A percentile compares a stretch with the other conserved stretches of the same genome.
Conservation (phyloP, 2,797 vertebrate genomes). For the Pseudochirops cupreus region DNA sequence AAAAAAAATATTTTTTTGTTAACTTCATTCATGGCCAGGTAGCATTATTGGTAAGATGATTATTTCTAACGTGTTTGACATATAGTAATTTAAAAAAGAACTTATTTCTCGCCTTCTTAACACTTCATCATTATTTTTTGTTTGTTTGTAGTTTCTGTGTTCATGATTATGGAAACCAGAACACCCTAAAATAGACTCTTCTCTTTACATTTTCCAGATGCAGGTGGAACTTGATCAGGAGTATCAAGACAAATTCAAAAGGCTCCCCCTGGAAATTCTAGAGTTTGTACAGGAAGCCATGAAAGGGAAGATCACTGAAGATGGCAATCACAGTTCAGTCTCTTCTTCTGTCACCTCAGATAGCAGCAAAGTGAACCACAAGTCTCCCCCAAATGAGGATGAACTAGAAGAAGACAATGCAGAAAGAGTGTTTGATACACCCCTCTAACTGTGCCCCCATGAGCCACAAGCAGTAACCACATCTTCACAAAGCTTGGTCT, state of each 20-base stretch:
- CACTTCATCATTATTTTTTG: neutral
- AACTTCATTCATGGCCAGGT: too few species aligned
- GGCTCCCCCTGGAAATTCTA: slow-evolving; percentile 97
- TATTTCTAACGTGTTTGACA: too few species aligned
- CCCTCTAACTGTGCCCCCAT: slow-evolving; percentile 88
- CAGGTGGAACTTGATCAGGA: slow-evolving; percentile 98
- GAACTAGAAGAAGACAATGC: slow-evolving; percentile 90
- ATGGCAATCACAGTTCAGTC: slow-evolving; percentile 89
- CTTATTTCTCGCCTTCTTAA: neutral
- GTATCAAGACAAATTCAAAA: slow-evolving; percentile 98
- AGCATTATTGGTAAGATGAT: too few species aligned
- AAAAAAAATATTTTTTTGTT: too few species aligned
- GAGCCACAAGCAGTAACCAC: slow-evolving; percentile 72
- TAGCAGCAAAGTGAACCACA: slow-evolving; percentile 90
- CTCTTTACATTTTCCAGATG: slow-evolving; percentile 88
- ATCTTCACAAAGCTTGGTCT: slow-evolving; percentile 37
- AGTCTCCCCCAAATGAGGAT: slow-evolving; percentile 90
- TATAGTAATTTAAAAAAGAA: neutral
- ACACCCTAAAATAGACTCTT: slow-evolving; percentile 67
- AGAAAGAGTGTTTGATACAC: slow-evolving; percentile 93
- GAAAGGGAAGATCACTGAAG: slow-evolving; percentile 92
- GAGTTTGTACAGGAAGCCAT: slow-evolving; percentile 98
- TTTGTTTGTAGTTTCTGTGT: slow-evolving; percentile 3
- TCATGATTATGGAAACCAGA: neutral
- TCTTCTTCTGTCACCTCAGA: slow-evolving; percentile 84